Conservation (phyloP, 2,888 invertebrate genomes). For the Glaucopsyche alexis region DNA sequence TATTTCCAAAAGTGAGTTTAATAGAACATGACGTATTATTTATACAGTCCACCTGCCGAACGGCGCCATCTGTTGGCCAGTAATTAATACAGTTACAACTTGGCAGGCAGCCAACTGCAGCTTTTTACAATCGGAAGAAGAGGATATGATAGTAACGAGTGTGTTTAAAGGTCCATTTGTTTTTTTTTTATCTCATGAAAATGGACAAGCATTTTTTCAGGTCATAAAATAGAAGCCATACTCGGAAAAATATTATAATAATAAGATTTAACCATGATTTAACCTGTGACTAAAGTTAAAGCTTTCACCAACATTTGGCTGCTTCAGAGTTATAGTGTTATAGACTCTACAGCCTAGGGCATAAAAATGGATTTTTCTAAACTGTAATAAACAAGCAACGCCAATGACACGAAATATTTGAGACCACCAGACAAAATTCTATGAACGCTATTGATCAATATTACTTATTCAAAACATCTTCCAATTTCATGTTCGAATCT, state of each 20-base stretch:
- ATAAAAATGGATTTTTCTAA: too few relatives aligned
- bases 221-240: too few relatives aligned
- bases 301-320: too few relatives aligned
- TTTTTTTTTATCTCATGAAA: neutral
- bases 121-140: constrained; percentile 38
- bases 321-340: too few relatives aligned
- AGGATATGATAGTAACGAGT: constrained; percentile 28
- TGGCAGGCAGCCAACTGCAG: constrained; percentile 51
- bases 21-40: constrained; percentile 36
- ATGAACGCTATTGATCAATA: too few relatives aligned
- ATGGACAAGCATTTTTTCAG: neutral
- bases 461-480: too few relatives aligned
- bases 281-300: too few relatives aligned
- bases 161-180: constrained; percentile 9
- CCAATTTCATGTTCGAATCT: neutral
- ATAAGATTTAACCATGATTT: too few relatives aligned
- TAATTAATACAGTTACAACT: constrained; percentile 60
- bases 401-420: too few relatives aligned
- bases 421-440: too few relatives aligned
- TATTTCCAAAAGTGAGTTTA: constrained; percentile 34
- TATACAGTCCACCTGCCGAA: constrained; percentile 51
- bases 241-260: neutral
- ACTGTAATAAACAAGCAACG: too few relatives aligned
- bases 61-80: constrained; percentile 58
- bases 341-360: too few relatives aligned